Evolutionary conservation across 2,797 vertebrate genomes (phyloP).

Genomic region (Phrynocephalus forsythii): DNA sequence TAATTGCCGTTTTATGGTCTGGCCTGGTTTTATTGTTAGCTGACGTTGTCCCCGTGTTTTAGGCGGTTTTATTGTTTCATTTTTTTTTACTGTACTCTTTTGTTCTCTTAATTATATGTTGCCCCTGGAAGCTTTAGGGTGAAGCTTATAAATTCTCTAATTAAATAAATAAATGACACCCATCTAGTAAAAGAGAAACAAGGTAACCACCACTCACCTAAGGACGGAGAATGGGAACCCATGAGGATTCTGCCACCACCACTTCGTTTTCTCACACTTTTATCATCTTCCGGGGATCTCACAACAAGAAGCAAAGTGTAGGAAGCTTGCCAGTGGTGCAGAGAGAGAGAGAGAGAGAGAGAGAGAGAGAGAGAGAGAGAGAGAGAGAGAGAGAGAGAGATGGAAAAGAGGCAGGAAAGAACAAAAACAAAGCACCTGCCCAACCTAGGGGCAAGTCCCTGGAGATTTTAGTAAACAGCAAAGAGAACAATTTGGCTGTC

Average conservation of each 20-base stretch:
- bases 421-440: neutral
- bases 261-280: conserved; percentile 8
- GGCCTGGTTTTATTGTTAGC: conserved; percentile 5
- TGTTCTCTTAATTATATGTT: neutral
- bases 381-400: neutral
- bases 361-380: neutral
- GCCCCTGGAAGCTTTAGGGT: neutral
- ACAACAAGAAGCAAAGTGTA: neutral
- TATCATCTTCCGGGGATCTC: conserved; percentile 1
- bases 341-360: neutral
- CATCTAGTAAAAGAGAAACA: neutral
- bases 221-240: neutral
- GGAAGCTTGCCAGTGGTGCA: neutral
- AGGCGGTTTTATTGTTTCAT: conserved; percentile 16
- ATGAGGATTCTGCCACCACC: neutral
- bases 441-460: conserved; percentile 20
- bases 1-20: conserved; percentile 4
- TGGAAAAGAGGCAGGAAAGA: neutral
- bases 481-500: conserved; percentile 42
- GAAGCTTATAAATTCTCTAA: conserved; percentile 8
- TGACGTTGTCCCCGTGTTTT: neutral
- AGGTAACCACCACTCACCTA: too few species aligned
- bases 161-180: conserved; percentile 16
- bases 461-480: conserved; percentile 13
- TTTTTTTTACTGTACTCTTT: conserved; percentile 20